These are phyloP conservation scores for Macrocentrus cingulum DNA, from an alignment of 1,140 invertebrate genomes.

Conservation along the genomic window DNA sequence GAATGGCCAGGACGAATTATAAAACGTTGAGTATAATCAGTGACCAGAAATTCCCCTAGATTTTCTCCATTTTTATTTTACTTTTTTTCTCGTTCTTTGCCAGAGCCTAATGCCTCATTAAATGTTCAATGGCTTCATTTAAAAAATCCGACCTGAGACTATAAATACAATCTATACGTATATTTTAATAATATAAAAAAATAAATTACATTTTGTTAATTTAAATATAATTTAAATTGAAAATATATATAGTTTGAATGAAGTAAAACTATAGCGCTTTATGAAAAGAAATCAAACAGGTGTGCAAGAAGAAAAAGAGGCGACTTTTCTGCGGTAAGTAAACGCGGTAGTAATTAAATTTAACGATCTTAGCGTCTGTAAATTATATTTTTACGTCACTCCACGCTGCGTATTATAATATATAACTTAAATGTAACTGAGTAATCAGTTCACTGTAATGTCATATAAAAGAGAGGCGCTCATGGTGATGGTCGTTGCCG, in stretches of 20 bases:
- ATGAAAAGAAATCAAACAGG: slow-evolving; percentile 46
- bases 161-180: neutral
- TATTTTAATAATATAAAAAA: neutral
- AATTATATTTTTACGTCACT: slow-evolving; percentile 19
- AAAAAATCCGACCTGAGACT: neutral
- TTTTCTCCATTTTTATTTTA: slow-evolving; percentile 17
- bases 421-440: no score
- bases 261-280: slow-evolving; percentile 1
- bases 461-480: no score
- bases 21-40: slow-evolving; percentile 27
- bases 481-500: no score
- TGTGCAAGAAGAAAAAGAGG: slow-evolving; percentile 37
- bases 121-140: neutral
- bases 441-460: no score
- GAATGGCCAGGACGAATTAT: slow-evolving; percentile 9
- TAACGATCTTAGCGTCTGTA: slow-evolving; percentile 41
- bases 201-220: no score
- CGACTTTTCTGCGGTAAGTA: slow-evolving; percentile 1
- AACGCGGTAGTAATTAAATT: slow-evolving; percentile 41
- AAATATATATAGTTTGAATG: neutral
- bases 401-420: no score
- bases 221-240: neutral
- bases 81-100: neutral
- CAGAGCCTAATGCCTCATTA: neutral
- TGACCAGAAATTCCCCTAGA: slow-evolving; percentile 4